phyloP scores from a whole-genome alignment of 2,797 vertebrate species.

The Pyrocephalus nanus region DNA sequence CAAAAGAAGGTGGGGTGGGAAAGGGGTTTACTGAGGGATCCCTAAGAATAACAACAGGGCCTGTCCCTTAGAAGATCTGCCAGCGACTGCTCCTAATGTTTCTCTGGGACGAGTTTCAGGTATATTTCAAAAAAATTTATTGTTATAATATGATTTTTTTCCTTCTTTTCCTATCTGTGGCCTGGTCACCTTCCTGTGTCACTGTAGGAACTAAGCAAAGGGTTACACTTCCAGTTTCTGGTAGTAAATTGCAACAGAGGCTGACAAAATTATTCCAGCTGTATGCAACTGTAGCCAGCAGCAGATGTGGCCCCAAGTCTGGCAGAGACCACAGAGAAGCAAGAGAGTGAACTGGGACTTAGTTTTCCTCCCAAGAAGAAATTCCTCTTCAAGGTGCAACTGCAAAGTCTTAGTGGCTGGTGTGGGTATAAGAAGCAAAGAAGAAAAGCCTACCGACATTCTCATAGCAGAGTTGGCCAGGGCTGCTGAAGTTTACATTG shows the following conservation, averaged over 20 bases:
- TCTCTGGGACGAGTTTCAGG: not conserved
- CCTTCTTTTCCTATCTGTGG: not conserved
- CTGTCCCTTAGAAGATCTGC: not conserved
- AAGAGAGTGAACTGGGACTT: not conserved
- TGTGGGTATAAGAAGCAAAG: not conserved
- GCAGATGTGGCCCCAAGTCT: not conserved
- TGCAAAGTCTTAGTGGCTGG: not conserved
- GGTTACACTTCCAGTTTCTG: not conserved
- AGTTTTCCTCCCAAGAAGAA: not conserved
- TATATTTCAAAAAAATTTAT: not conserved
- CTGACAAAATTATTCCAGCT: conserved; percentile 7
- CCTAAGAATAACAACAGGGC: not conserved
- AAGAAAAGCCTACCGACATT: not conserved
- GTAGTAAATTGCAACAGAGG: not conserved
- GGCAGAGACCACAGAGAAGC: not conserved
- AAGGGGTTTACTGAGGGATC: not conserved
- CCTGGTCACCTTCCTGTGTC: not conserved
- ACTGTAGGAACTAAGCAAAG: not conserved
- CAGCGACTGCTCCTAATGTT: not conserved
- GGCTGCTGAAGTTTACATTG: rapidly evolving
- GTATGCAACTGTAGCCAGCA: not conserved
- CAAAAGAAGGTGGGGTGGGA: not conserved
- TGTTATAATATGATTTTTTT: not conserved
- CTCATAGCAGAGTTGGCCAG: not conserved
- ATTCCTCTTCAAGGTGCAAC: not conserved